Base-by-base conservation (phyloP, 2,113 vertebrate genomes). In the Bos javanicus region DNA sequence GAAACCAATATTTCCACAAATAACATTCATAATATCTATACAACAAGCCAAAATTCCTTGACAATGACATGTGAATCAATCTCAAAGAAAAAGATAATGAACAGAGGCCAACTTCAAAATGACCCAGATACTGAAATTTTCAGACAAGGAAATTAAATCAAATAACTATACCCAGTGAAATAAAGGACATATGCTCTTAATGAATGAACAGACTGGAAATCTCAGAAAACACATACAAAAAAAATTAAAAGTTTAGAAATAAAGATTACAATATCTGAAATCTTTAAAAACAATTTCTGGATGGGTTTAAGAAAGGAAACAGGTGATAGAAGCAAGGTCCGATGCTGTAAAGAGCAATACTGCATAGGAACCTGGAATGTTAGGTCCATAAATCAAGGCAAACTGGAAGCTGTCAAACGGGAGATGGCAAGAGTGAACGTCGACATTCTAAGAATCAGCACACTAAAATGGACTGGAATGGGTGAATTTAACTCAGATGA, bases 1-100 rank as follows among this genome's bases (percentile, higher is more conserved):
- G 21, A 83, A 96, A 86, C 16, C 74, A 91, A 82, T 76, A 95
- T 86, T 92, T 81, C 46, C 28, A 91, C 56, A 96, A 78, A 50
- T 62, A 91, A 87, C n/a, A 97, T 26, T 91, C 23, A 67, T 25
- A 36, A 62, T 84, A 97, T 46, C 56, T n/a, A 17, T 43, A 59
- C 85, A 14, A 94, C 7, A 71, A 94, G 71, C 5, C 30, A 52
- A 87, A 95, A 95, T 57, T 93, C 3, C 54, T 83, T 64, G 15
- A 93, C 50, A 91, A 64, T 82, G 57, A 91, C 88, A 93, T 86
- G 14, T 85, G n/a, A 85, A 6, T 36, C n/a, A 86, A 52, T 85
- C 36, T 28, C 33, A 92, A 93, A 11, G 25, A 30, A 81, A 95
- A 86, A 67, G 33, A 80, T 60, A 82, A 90, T 56, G 16, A 78